These are phyloP conservation scores for Aleadryas rufinucha DNA, from an alignment of 2,113 vertebrate species.

Conservation along the genomic window DNA sequence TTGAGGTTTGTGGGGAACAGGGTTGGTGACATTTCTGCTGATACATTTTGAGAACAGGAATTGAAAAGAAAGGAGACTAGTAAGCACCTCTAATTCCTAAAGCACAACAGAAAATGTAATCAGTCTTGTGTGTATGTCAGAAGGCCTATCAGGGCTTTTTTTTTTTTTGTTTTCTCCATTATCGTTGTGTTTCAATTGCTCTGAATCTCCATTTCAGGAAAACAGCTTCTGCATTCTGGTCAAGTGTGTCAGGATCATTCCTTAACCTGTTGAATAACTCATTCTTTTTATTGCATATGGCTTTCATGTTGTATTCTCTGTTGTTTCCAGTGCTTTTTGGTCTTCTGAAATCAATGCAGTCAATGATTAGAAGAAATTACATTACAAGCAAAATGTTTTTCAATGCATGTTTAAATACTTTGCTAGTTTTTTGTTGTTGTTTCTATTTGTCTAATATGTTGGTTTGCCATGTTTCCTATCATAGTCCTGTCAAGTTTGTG, in stretches of 20 bases:
- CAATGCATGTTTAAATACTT: neutral
- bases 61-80: neutral
- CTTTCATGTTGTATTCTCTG: neutral
- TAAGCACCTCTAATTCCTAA: neutral
- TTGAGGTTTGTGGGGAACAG: neutral
- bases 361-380: neutral
- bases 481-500: neutral
- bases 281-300: neutral
- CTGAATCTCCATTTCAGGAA: neutral
- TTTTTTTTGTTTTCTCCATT: neutral
- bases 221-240: neutral
- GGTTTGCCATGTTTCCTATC: neutral
- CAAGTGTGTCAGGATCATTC: neutral
- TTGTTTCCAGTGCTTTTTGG: neutral
- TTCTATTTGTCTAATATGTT: neutral
- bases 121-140: neutral
- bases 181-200: neutral
- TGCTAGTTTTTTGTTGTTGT: neutral
- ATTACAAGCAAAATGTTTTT: neutral
- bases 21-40: neutral
- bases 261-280: neutral
- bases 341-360: neutral
- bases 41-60: neutral
- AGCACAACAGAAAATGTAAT: neutral
- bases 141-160: neutral